Base-by-base conservation (phyloP, 92 coral and sea anemone genomes). In the Porites lobata region DNA sequence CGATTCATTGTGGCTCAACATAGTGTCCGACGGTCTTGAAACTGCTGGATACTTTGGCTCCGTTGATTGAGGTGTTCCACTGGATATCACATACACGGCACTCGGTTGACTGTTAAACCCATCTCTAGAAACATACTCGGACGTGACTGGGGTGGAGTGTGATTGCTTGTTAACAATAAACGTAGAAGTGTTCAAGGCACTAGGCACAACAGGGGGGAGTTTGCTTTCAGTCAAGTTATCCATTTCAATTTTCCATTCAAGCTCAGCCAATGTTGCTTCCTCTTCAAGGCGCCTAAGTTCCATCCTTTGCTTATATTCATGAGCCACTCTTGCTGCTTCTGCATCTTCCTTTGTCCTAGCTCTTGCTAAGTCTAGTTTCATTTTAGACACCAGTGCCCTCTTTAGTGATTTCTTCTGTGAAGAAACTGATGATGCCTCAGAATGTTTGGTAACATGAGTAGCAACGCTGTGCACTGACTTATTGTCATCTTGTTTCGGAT, bases 191-290 rank as follows among this genome's bases (percentile, higher is more conserved):
- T 68, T 50, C 64, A 47, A 65, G 50, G 75, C n/a, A 21, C 75
- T 50, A 65, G 54, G 18, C 7, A 19, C 73, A 13, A 50, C 20
- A n/a, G 75, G 61, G n/a, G 75, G 20, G 10, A 65, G 74, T 20
- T 50, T 50, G 1, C 50, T 57, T 50, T 90, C 86, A 47, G 69
- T 22, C 32, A 29, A 29, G n/a, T 85, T 59, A 66, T 78, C 69
- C 78, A 38, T 59, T 20, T 90, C 86, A 66, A 90, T 82, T 21
- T 38, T 77, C 92, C 90, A 90, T 10, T 84, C 70, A 21, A 85
- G 26, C 26, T 85, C 93, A 8, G 86, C 90, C 9, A 89, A 57
- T 68, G 93, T 52, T 8, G 85, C 86, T 85, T 90, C 92, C 74
- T 90, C 92, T 29, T 90, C 90, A 2, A 85, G 86, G 67, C 59